These are phyloP conservation scores for Puma concolor DNA, from an alignment of 2,113 vertebrate species.

Conservation along the genomic window DNA sequence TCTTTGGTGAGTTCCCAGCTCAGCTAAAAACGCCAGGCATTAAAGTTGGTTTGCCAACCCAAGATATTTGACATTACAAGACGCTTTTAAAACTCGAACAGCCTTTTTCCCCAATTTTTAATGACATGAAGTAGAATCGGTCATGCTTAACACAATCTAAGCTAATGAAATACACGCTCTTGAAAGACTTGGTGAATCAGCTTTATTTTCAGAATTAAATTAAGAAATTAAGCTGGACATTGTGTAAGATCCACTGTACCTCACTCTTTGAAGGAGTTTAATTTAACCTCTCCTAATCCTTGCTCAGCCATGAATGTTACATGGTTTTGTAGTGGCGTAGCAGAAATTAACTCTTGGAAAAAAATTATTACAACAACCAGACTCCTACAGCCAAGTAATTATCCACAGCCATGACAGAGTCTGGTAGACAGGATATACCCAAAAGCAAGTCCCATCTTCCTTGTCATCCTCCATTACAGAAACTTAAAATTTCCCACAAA, in stretches of 20 bases:
- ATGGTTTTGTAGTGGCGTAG: neutral
- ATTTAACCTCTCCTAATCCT: neutral
- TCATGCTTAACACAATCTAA: conserved; percentile 30
- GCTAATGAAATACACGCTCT: conserved; percentile 21
- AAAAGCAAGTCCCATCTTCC: neutral
- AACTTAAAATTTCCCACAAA: neutral
- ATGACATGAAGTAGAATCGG: conserved; percentile 43
- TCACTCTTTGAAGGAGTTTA: neutral
- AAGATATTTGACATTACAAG: conserved; percentile 1
- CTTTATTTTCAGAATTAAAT: conserved; percentile 60
- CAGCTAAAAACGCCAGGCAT: conserved; percentile 35
- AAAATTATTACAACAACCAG: neutral
- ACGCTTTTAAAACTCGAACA: conserved; percentile 55
- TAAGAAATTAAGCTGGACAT: neutral
- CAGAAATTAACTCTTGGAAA: neutral
- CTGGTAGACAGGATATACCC: neutral
- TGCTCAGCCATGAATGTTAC: neutral
- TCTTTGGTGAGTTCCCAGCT: conserved; percentile 33
- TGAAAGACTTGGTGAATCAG: conserved; percentile 43
- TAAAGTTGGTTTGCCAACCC: conserved; percentile 17
- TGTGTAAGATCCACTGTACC: neutral
- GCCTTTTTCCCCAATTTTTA: neutral
- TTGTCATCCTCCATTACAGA: neutral
- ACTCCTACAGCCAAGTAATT: neutral
- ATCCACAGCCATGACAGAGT: neutral